phyloP scores from a whole-genome alignment of 2,888 invertebrate genomes.

The Melieria picta region DNA sequence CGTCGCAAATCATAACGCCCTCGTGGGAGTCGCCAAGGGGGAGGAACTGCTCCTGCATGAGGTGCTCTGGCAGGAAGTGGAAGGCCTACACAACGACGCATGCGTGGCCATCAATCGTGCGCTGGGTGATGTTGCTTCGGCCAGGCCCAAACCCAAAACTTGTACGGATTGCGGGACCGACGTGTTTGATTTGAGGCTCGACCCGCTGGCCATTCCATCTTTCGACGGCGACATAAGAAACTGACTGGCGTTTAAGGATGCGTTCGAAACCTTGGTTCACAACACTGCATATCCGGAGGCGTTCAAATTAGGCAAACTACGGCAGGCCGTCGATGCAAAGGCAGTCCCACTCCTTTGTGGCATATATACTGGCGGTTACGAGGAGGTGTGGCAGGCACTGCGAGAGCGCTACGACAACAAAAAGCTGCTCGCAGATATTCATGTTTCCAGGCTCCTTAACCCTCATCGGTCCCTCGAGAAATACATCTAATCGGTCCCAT shows the following conservation, averaged over 20 bases:
- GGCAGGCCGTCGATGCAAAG: constrained; percentile 30
- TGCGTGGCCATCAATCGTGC: background rate
- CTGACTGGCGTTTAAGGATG: constrained; percentile 23
- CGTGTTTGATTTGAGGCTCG: constrained; percentile 27
- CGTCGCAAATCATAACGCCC: background rate
- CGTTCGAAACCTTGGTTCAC: constrained; percentile 27
- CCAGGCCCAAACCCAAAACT: background rate
- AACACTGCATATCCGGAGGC: background rate
- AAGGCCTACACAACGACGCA: background rate
- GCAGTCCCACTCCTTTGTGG: constrained; percentile 26
- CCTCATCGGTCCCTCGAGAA: background rate
- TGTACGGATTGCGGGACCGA: constrained; percentile 19
- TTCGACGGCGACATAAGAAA: constrained; percentile 19
- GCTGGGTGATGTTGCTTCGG: background rate
- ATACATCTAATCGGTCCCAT: too few species aligned
- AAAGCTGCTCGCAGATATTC: constrained; percentile 20
- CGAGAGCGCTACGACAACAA: constrained; percentile 30
- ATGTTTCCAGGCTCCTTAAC: background rate
- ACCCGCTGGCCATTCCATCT: constrained; percentile 19
- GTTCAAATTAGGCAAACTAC: constrained; percentile 23
- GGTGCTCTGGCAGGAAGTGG: background rate
- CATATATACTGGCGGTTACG: constrained; percentile 29
- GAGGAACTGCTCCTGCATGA: background rate
- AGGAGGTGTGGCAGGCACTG: constrained; percentile 31
- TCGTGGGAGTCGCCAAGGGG: background rate